Conservation (phyloP, 2,888 invertebrate genomes). For the Mystacides longicornis region DNA sequence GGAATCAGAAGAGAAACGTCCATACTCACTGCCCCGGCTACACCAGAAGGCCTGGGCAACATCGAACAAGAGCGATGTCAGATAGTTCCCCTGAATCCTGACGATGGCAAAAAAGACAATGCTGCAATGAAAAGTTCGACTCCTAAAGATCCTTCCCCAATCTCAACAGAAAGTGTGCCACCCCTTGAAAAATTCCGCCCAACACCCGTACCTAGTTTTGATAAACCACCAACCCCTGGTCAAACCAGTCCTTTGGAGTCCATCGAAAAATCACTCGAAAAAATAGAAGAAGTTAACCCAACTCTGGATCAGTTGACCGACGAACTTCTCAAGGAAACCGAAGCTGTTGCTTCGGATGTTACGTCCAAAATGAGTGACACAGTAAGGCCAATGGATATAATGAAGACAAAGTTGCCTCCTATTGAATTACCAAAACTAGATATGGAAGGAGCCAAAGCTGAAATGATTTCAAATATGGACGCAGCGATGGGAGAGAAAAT, state of each 20-base stretch:
- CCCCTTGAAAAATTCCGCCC: conserved; percentile 22
- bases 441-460: neutral
- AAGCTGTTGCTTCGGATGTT: conserved; percentile 14
- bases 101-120: conserved; percentile 7
- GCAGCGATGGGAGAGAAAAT: neutral
- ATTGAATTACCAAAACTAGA: conserved; percentile 1
- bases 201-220: conserved; percentile 25
- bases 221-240: conserved; percentile 23
- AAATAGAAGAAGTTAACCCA: conserved; percentile 20
- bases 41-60: neutral
- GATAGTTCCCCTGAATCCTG: conserved; percentile 16
- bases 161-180: conserved; percentile 6
- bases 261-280: conserved; percentile 22
- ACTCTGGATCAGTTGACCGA: conserved; percentile 21
- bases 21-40: conserved; percentile 7
- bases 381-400: conserved; percentile 11
- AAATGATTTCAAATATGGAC: neutral
- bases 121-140: conserved; percentile 11
- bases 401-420: conserved; percentile 3
- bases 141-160: conserved; percentile 8
- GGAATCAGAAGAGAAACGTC: conserved; percentile 11
- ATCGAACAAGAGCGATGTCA: conserved; percentile 13
- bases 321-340: conserved; percentile 22
- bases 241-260: conserved; percentile 14
- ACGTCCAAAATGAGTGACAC: conserved; percentile 4